Conservation (phyloP, 2,888 invertebrate species). For the Acanthoscelides obtectus region DNA sequence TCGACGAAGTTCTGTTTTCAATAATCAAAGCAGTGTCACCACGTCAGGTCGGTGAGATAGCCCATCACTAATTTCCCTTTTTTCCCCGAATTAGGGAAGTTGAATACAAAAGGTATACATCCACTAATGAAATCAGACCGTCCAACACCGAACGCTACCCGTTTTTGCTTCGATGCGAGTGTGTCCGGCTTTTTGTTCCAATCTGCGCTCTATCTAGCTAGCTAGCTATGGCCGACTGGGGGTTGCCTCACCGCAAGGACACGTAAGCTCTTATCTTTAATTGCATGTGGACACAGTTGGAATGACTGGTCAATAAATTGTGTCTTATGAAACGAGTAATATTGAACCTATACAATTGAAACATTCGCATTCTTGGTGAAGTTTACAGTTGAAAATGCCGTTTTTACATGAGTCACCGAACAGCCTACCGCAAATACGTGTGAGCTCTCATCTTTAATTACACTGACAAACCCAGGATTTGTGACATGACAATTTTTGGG, state of each 20-base stretch:
- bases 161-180: not conserved
- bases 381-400: too few relatives aligned
- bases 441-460: not conserved
- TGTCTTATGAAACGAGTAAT: not conserved
- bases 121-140: not conserved
- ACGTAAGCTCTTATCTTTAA: not conserved
- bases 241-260: not conserved
- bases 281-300: not conserved
- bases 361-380: too few relatives aligned
- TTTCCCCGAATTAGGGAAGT: not conserved
- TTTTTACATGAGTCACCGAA: too few relatives aligned
- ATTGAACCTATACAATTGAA: too few relatives aligned
- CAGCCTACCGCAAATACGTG: not conserved
- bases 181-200: not conserved
- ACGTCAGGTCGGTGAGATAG: too few relatives aligned
- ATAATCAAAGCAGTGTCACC: too few relatives aligned
- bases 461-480: too few relatives aligned
- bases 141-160: not conserved
- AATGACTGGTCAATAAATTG: not conserved
- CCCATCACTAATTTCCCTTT: not conserved
- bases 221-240: not conserved
- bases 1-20: too few relatives aligned
- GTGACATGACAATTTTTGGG: too few relatives aligned
- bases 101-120: not conserved
- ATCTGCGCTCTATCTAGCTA: not conserved